Percentiles rank a stretch among this genome's conserved stretches.
Conservation (phyloP, 1,140 invertebrate species). For the Cydia amplana region DNA sequence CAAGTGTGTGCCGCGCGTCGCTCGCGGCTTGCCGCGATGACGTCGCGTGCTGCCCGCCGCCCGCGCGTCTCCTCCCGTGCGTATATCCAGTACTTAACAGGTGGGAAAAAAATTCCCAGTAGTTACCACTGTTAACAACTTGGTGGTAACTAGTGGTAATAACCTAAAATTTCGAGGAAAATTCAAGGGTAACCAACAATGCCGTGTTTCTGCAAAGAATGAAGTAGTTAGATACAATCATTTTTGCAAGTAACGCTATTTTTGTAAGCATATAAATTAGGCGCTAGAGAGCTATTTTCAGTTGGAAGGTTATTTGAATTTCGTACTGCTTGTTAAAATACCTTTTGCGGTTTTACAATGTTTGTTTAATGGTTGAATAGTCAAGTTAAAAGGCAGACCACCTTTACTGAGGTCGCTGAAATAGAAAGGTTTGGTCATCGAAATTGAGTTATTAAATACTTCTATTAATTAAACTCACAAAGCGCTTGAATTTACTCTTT, state of each 20-base stretch:
- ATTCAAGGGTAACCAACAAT: conserved; percentile 3
- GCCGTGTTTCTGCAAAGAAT: neutral
- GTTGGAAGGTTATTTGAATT: neutral
- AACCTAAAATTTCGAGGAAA: neutral
- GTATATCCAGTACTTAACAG: too few relatives aligned
- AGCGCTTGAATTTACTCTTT: neutral
- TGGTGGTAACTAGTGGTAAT: too few relatives aligned
- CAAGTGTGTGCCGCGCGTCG: too few relatives aligned
- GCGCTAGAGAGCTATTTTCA: too few relatives aligned
- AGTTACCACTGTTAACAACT: too few relatives aligned
- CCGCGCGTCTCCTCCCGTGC: too few relatives aligned
- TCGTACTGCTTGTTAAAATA: neutral
- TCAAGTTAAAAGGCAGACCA: neutral
- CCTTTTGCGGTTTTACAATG: neutral
- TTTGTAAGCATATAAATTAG: neutral
- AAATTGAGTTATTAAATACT: neutral
- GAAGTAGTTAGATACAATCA: neutral
- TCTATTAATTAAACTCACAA: neutral
- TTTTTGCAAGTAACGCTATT: neutral
- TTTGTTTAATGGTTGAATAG: neutral
- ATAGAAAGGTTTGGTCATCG: neutral
- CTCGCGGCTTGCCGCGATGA: too few relatives aligned
- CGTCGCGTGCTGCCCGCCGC: too few relatives aligned
- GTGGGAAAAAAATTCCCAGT: too few relatives aligned
- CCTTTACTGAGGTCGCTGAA: neutral